Conservation (phyloP, 2,797 vertebrate species). For the Mallotus villosus region DNA sequence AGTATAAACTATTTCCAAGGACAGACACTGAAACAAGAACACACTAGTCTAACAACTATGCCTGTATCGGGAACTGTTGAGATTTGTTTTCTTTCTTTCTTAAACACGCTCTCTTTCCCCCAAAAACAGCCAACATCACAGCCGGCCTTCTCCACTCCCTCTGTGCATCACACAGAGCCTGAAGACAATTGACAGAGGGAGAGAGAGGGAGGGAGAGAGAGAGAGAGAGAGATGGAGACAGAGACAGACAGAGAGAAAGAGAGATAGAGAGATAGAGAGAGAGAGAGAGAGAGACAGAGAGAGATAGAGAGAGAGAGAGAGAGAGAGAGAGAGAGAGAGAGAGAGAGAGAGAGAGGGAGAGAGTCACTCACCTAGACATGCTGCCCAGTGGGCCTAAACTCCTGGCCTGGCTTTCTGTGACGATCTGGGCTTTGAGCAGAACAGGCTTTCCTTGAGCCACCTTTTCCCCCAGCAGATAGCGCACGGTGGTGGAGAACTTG, state of each 20-base stretch:
- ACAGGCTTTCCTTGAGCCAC: constrained; percentile 82
- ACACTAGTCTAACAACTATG: background rate
- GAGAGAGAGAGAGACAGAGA: too few species aligned
- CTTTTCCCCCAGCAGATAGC: constrained; percentile 87
- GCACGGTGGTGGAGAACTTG: constrained; percentile 90
- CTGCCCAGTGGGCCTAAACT: constrained; percentile 67
- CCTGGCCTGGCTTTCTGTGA: constrained; percentile 91
- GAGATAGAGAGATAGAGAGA: too few species aligned
- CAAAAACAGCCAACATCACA: too few species aligned
- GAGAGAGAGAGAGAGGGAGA: background rate
- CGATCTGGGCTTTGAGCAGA: constrained; percentile 85
- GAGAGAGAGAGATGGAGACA: too few species aligned
- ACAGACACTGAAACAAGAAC: too few species aligned
- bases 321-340: background rate
- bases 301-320: background rate
- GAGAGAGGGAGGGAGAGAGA: too few species aligned
- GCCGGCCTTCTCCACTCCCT: too few species aligned
- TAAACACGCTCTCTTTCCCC: background rate
- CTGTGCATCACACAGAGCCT: too few species aligned
- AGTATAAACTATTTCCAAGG: too few species aligned
- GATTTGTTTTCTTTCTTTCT: background rate
- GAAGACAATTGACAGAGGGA: background rate
- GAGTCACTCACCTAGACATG: constrained; percentile 64
- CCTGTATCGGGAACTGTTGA: background rate
- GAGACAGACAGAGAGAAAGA: too few species aligned